phyloP scores from a whole-genome alignment of 2,797 vertebrate species.

The Enteromius unitaeniatus region DNA sequence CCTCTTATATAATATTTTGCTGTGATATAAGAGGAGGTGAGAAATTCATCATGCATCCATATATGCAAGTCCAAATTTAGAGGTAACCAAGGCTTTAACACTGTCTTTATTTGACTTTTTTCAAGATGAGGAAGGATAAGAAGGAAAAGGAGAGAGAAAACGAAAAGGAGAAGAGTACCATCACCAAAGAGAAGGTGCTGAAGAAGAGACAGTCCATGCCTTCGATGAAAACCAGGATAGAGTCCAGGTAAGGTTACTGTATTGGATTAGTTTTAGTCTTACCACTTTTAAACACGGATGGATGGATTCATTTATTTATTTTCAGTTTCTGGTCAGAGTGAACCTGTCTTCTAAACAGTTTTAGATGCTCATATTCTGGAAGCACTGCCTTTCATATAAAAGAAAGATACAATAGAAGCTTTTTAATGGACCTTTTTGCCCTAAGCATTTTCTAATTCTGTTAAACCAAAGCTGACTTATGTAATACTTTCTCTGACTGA shows the following conservation, averaged over 20 bases:
- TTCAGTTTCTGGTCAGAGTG: too few relatives aligned
- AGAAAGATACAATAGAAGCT: background rate
- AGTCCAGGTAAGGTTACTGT: constrained; percentile 77
- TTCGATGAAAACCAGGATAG: constrained; percentile 75
- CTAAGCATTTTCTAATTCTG: background rate
- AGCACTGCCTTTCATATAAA: background rate
- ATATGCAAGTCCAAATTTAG: background rate
- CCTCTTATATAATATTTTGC: constrained; percentile 17
- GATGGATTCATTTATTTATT: background rate
- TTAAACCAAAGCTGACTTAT: background rate
- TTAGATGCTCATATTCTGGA: background rate
- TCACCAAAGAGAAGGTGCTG: constrained; percentile 87
- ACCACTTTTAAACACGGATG: too few relatives aligned
- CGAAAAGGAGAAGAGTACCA: constrained; percentile 90
- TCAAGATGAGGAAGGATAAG: constrained; percentile 91
- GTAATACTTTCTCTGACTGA: background rate
- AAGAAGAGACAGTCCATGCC: constrained; percentile 91
- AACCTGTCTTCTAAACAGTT: background rate
- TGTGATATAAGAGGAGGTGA: background rate
- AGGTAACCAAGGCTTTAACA: background rate
- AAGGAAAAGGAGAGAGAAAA: constrained; percentile 96
- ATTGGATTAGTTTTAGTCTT: background rate
- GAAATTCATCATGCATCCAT: background rate
- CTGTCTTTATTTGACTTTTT: background rate
- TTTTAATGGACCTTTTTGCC: constrained; percentile 62